These are phyloP conservation scores for Perithous albicinctus DNA, from an alignment of 2,888 invertebrate species.

Conservation along the genomic window DNA sequence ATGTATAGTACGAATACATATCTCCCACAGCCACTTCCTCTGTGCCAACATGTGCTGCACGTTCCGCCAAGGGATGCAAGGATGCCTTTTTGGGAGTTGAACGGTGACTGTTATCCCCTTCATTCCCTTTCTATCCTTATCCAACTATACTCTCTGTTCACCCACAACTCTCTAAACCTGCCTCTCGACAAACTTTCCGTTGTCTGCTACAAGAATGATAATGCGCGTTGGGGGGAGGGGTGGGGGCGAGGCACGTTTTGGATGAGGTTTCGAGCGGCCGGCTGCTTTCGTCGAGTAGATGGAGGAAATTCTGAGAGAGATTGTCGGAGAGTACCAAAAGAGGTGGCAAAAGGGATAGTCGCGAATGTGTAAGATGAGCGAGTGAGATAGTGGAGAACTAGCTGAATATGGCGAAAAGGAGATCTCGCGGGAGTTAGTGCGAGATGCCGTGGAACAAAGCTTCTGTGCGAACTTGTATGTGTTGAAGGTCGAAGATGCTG, in stretches of 20 bases:
- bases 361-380: slow-evolving; percentile 35
- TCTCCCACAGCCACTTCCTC: neutral
- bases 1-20: slow-evolving; percentile 15
- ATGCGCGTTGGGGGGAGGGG: slow-evolving; percentile 71
- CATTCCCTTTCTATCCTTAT: slow-evolving; percentile 12
- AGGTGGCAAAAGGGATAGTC: slow-evolving; percentile 21
- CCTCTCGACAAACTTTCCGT: slow-evolving; percentile 75
- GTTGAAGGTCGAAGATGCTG: slow-evolving; percentile 39
- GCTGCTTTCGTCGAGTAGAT: slow-evolving; percentile 44
- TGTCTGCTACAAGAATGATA: slow-evolving; percentile 82
- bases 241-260: slow-evolving; percentile 78
- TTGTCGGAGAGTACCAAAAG: neutral
- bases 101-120: slow-evolving; percentile 19
- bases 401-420: slow-evolving; percentile 28
- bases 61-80: slow-evolving; percentile 14
- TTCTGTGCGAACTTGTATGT: slow-evolving; percentile 41
- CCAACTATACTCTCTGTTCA: slow-evolving; percentile 6
- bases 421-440: slow-evolving; percentile 36
- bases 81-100: slow-evolving; percentile 13
- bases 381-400: slow-evolving; percentile 36
- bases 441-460: slow-evolving; percentile 45
- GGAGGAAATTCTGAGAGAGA: slow-evolving; percentile 34
- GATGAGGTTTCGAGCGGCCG: slow-evolving; percentile 76
- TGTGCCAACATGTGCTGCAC: slow-evolving; percentile 27
- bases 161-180: slow-evolving; percentile 17